phyloP scores from a whole-genome alignment of 2,888 invertebrate species.

The Himalopsyche japonica region DNA sequence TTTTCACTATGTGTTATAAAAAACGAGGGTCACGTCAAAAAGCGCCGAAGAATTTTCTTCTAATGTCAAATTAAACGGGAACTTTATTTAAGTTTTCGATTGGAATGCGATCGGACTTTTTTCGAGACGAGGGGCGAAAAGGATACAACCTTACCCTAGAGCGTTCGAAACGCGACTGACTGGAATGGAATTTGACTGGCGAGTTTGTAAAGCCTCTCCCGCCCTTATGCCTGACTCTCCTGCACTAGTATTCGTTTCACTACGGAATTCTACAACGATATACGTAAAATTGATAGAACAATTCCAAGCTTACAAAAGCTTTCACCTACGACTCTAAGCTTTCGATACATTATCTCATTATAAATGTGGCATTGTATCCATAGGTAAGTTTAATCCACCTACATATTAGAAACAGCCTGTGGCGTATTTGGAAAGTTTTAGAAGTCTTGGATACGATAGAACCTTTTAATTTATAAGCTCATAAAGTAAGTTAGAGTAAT shows the following conservation, averaged over 20 bases:
- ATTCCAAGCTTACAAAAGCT: background rate
- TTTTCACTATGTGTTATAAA: background rate
- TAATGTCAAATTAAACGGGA: background rate
- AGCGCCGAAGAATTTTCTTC: background rate
- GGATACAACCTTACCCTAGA: background rate
- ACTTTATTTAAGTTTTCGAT: background rate
- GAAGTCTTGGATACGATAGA: background rate
- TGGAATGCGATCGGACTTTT: background rate
- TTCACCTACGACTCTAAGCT: background rate
- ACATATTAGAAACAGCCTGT: background rate
- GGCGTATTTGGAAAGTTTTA: background rate
- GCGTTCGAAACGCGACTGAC: background rate
- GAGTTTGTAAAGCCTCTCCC: background rate
- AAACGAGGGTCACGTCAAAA: background rate
- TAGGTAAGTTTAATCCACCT: background rate
- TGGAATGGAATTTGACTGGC: background rate
- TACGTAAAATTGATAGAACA: background rate
- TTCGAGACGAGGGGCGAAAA: background rate
- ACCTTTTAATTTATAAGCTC: background rate
- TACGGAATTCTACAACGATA: background rate
- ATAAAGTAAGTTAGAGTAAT: background rate
- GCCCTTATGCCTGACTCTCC: background rate
- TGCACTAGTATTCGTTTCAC: background rate
- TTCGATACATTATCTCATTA: background rate
- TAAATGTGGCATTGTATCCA: background rate